phyloP scores from a whole-genome alignment of 2,888 invertebrate genomes.

The Branchipolynoe longqiensis region DNA sequence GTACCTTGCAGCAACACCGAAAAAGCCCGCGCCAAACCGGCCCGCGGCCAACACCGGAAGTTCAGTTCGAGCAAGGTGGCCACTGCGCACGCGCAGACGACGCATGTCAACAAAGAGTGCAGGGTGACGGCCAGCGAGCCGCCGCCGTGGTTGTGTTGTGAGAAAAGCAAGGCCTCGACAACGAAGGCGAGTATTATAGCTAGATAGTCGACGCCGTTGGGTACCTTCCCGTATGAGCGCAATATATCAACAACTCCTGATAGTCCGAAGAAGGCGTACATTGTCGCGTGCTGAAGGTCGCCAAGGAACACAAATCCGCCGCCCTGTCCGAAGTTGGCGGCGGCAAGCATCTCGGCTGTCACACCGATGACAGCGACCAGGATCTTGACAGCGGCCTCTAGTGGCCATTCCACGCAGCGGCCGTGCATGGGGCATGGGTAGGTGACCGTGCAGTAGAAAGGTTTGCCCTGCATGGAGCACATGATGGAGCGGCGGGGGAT shows the following conservation, averaged over 20 bases:
- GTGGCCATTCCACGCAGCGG: conserved; percentile 49
- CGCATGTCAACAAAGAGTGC: conserved; percentile 80
- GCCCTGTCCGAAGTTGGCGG: conserved; percentile 77
- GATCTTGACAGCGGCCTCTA: conserved; percentile 75
- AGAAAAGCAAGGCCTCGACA: conserved; percentile 81
- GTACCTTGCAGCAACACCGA: conserved; percentile 81
- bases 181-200: conserved; percentile 77
- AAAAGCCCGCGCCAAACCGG: conserved; percentile 74
- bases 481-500: conserved; percentile 68
- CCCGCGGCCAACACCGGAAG: conserved; percentile 73
- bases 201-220: conserved; percentile 81
- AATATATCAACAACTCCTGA: conserved; percentile 81
- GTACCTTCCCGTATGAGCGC: conserved; percentile 76
- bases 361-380: conserved; percentile 73
- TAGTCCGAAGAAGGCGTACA: conserved; percentile 83
- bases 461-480: conserved; percentile 68
- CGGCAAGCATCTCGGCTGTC: conserved; percentile 73
- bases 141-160: conserved; percentile 81
- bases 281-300: conserved; percentile 83
- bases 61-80: conserved; percentile 76
- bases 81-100: conserved; percentile 73
- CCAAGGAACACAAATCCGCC: conserved; percentile 78
- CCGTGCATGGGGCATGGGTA: conserved; percentile 57
- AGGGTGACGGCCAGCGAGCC: conserved; percentile 72
- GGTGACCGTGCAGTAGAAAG: conserved; percentile 68